A percentile compares a stretch with the other conserved stretches of the same genome.
Evolutionary conservation across 2,113 vertebrate species (phyloP).

Genomic region (Illadopsis cleaveri): DNA sequence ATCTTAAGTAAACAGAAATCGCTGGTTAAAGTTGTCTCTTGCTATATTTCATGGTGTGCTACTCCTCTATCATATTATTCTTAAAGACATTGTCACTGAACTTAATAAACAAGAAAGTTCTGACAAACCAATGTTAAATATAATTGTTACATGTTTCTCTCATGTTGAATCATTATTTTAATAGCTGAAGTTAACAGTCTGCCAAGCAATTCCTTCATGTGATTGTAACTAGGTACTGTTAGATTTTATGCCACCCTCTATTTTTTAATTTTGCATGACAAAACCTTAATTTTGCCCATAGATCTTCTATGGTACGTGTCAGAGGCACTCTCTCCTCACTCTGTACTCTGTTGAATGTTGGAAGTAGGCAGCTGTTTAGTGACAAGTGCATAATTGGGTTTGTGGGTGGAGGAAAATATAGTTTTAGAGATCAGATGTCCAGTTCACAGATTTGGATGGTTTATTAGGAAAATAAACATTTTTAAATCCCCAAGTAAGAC

Average conservation of each 20-base stretch:
- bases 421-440: neutral
- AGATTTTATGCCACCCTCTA: neutral
- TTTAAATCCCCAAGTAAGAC: neutral
- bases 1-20: neutral
- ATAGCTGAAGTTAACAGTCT: conserved; percentile 29
- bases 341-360: neutral
- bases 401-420: neutral
- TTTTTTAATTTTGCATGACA: neutral
- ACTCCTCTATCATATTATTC: neutral
- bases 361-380: conserved; percentile 16
- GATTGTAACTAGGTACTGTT: neutral
- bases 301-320: neutral
- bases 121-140: neutral
- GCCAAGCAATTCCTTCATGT: conserved; percentile 1
- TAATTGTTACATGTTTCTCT: neutral
- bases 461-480: neutral
- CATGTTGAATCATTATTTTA: conserved; percentile 31
- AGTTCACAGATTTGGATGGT: neutral
- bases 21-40: neutral
- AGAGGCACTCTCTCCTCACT: neutral
- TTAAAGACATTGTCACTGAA: conserved; percentile 6
- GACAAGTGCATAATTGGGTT: neutral
- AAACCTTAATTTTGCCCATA: conserved; percentile 25
- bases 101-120: neutral
- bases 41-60: neutral